Conservation (phyloP, 2,888 invertebrate genomes). For the Tenthredo distinguenda region DNA sequence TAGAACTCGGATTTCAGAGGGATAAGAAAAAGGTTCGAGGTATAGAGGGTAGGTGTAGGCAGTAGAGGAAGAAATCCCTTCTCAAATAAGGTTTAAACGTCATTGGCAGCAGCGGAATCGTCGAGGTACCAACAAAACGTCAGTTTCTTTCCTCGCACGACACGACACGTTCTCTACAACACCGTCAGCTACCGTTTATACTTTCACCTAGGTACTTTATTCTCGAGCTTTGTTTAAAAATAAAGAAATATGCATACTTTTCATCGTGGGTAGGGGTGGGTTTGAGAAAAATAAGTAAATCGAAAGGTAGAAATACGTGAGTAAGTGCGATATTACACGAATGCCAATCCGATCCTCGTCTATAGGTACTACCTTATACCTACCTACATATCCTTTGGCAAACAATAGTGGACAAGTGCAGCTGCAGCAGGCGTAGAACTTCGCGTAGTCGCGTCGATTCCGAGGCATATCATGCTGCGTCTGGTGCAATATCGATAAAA, state of each 20-base stretch:
- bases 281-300: not conserved
- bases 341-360: slow-evolving; percentile 70
- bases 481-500: slow-evolving; percentile 73
- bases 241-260: not conserved
- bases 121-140: slow-evolving; percentile 12
- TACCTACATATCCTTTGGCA: slow-evolving; percentile 66
- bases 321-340: slow-evolving; percentile 70
- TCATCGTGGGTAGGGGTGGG: not conserved
- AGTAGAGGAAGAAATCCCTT: slow-evolving; percentile 20
- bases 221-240: not conserved
- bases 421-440: slow-evolving; percentile 65
- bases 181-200: not conserved
- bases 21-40: slow-evolving; percentile 21
- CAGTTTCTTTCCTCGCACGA: not conserved
- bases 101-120: slow-evolving; percentile 29
- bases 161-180: not conserved
- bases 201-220: not conserved
- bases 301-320: slow-evolving; percentile 60
- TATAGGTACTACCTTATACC: not conserved
- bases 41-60: not conserved
- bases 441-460: slow-evolving; percentile 60
- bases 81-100: slow-evolving; percentile 44
- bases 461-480: slow-evolving; percentile 67
- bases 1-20: slow-evolving; percentile 39
- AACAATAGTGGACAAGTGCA: slow-evolving; percentile 61